These are phyloP conservation scores for Cuculus canorus DNA, from an alignment of 2,797 vertebrate genomes.

Conservation along the genomic window DNA sequence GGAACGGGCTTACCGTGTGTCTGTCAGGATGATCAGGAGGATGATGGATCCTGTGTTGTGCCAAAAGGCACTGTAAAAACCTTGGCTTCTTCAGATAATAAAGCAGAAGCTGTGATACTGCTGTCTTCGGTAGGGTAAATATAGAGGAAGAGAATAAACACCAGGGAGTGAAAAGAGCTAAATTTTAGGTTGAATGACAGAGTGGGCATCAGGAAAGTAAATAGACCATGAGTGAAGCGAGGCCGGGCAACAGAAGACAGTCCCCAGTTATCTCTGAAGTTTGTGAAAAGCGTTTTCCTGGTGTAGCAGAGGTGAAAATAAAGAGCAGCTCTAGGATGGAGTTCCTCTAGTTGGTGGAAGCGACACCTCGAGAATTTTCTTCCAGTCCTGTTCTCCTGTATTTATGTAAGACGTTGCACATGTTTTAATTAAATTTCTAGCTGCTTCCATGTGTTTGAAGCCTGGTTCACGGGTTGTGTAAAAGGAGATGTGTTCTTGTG, in stretches of 20 bases:
- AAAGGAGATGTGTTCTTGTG: not conserved
- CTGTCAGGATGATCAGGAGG: not conserved
- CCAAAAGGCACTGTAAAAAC: not conserved
- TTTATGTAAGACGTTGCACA: conserved; percentile 1
- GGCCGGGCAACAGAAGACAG: not conserved
- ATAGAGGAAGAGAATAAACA: not conserved
- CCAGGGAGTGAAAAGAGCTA: not conserved
- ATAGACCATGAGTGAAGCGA: accelerated
- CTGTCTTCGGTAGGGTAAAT: not conserved
- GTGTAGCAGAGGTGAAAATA: not conserved
- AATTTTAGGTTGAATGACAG: not conserved
- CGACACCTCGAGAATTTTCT: not conserved
- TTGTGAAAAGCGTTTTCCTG: not conserved
- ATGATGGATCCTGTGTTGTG: accelerated
- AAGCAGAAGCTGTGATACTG: not conserved
- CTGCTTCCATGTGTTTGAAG: not conserved
- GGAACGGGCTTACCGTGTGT: not conserved
- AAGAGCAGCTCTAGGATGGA: not conserved
- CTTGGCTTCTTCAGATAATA: not conserved
- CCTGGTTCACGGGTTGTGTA: accelerated
- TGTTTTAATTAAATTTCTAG: conserved; percentile 37
- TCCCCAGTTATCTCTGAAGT: not conserved
- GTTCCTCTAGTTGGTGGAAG: not conserved
- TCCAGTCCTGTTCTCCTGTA: not conserved
- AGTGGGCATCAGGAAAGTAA: not conserved